Evolutionary conservation across 2,888 invertebrate species (phyloP).

Genomic region (Busseola fusca): DNA sequence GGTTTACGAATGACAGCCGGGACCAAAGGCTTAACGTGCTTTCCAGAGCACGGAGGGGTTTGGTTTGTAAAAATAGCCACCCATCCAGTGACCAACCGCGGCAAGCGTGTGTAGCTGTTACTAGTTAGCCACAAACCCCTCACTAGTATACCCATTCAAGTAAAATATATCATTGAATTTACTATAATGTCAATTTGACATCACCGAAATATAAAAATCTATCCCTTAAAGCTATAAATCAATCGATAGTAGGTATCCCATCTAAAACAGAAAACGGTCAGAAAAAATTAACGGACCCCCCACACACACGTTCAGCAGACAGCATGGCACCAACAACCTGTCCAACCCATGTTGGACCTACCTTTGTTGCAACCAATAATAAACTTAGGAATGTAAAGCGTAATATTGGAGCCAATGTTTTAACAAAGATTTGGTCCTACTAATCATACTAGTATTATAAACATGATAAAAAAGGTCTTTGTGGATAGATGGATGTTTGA

Average conservation of each 20-base stretch:
- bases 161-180: background rate
- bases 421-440: slow-evolving; percentile 12
- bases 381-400: slow-evolving; percentile 45
- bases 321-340: slow-evolving; percentile 67
- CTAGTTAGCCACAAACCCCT: background rate
- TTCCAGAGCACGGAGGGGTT: background rate
- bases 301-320: slow-evolving; percentile 69
- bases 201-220: background rate
- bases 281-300: slow-evolving; percentile 60
- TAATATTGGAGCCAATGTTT: slow-evolving; percentile 47
- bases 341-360: slow-evolving; percentile 49
- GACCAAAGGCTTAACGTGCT: background rate
- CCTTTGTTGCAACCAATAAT: slow-evolving; percentile 56
- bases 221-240: slow-evolving; percentile 48
- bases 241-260: slow-evolving; percentile 40
- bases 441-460: background rate
- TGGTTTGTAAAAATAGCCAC: background rate
- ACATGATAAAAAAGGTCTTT: too few relatives aligned
- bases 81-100: background rate
- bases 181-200: background rate
- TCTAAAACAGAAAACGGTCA: slow-evolving; percentile 31
- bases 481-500: too few relatives aligned
- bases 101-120: background rate
- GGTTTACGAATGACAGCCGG: too few relatives aligned
- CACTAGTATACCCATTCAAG: background rate